A percentile compares a stretch with the other conserved stretches of the same genome.
Conservation (phyloP, 2,888 invertebrate genomes). For the Tetheella fluctuosa region DNA sequence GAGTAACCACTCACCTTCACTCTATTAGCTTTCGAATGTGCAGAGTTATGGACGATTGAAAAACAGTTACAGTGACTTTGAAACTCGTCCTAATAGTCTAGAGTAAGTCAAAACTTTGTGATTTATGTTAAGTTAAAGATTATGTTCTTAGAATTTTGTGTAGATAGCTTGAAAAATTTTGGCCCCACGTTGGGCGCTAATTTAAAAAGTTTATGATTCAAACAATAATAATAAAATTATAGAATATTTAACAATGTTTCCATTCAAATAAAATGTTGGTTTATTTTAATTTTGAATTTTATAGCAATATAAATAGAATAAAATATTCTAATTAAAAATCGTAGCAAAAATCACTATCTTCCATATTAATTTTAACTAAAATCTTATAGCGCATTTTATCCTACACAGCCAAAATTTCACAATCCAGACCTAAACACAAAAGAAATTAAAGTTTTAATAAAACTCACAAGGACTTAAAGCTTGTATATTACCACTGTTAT, state of each 20-base stretch:
- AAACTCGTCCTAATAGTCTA: constrained; percentile 25
- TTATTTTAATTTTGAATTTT: no score
- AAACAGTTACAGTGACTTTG: constrained; percentile 37
- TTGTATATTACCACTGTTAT: not conserved
- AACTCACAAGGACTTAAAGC: not conserved
- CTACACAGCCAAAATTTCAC: not conserved
- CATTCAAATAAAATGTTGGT: not conserved
- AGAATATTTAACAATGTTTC: no score
- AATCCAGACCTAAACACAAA: not conserved
- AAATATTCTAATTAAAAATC: no score
- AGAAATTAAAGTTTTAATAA: not conserved
- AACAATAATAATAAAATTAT: no score
- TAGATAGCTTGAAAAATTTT: not conserved
- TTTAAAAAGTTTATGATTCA: not conserved
- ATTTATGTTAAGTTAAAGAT: not conserved
- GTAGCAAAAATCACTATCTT: no score
- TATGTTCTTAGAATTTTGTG: not conserved
- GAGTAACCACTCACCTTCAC: constrained; percentile 50
- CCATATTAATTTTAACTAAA: no score
- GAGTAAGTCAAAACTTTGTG: constrained; percentile 13
- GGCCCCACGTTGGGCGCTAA: not conserved
- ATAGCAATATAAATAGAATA: not conserved
- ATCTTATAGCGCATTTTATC: no score
- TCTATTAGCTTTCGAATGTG: constrained; percentile 56
- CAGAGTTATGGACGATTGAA: constrained; percentile 52